These are phyloP conservation scores for Dreissena rostriformis DNA, from an alignment of 1,140 invertebrate genomes.

Conservation along the genomic window DNA sequence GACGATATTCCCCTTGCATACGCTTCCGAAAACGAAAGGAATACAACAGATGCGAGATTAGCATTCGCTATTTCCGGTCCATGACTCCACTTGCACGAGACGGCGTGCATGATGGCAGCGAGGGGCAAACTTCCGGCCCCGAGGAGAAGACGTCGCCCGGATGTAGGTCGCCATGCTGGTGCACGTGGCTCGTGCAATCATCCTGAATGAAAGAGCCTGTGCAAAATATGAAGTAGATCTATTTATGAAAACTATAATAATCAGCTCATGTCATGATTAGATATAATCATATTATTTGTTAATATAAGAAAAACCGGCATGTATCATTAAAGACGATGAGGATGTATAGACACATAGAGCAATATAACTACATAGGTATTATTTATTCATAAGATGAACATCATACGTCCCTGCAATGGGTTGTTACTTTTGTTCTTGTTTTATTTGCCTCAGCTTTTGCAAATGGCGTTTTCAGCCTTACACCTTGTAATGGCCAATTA, in stretches of 20 bases:
- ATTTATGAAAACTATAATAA: neutral
- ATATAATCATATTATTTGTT: neutral
- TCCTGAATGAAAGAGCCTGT: constrained; percentile 12
- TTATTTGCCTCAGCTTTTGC: too few species aligned
- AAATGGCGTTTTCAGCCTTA: too few species aligned
- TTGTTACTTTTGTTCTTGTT: too few species aligned
- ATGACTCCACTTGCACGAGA: constrained; percentile 15
- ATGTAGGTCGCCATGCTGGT: neutral
- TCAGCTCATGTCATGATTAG: neutral
- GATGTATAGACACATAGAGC: neutral
- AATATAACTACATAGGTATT: too few species aligned
- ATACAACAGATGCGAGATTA: neutral
- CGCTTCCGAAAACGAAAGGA: neutral
- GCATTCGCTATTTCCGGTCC: neutral
- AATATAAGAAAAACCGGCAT: neutral
- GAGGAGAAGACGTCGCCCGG: constrained; percentile 9
- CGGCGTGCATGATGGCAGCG: constrained; percentile 23
- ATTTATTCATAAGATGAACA: too few species aligned
- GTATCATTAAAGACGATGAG: neutral
- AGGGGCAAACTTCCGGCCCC: neutral
- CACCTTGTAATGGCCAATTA: neutral
- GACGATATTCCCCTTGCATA: neutral
- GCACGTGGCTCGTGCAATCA: constrained; percentile 7
- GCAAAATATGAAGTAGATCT: neutral
- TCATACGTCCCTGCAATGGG: too few species aligned